Base-by-base conservation (phyloP, 2,113 vertebrate species). In the Felis catus region DNA sequence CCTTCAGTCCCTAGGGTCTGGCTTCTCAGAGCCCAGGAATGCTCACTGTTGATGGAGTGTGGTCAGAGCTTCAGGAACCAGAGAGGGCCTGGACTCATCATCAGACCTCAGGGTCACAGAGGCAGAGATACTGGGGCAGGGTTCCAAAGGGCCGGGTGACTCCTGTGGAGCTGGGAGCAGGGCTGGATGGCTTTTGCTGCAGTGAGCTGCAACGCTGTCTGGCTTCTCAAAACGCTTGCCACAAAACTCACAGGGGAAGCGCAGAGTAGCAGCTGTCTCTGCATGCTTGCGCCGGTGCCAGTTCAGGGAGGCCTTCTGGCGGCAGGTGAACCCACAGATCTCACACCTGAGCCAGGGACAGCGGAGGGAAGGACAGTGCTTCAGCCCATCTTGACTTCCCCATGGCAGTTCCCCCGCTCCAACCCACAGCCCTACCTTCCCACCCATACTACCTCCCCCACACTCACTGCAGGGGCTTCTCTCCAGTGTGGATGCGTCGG, bases 231-330 rank as follows among this genome's bases (percentile, higher is more conserved):
- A 99, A 36, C 98, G 98, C 51, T 99, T 99, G 91, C 99, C 99
- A 0, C 99, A 99, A 80, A 99, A 15, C 5, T 99, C 98, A 0
- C 99, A 99, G 3, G 99, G 98, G 94, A 99, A 99, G 39, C 94
- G 99, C 97, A 99, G 99, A 48, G 95, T 96, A 66, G 99, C 94
- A 25, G 98, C 99, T 0, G 98, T 99, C 4, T 99, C 98, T 0
- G 99, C 98, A 0, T 99, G 99, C 68, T 99, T 99, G 76, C 98
- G 98, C 98, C 99, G 99, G 98, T 99, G 99, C 99, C 99, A 99
- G 96, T 99, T 99, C 55, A 99, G 98, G 33, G 99, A 99, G 12
- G 99, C 99, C 82, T 99, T 99, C 78, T 99, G 99, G 58, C 99
- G 98, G 94, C 99, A 99, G 76, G 99, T 99, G 94, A 99, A 99